Conservation (phyloP, 2,888 invertebrate genomes). For the Cecidostiba fungosa region DNA sequence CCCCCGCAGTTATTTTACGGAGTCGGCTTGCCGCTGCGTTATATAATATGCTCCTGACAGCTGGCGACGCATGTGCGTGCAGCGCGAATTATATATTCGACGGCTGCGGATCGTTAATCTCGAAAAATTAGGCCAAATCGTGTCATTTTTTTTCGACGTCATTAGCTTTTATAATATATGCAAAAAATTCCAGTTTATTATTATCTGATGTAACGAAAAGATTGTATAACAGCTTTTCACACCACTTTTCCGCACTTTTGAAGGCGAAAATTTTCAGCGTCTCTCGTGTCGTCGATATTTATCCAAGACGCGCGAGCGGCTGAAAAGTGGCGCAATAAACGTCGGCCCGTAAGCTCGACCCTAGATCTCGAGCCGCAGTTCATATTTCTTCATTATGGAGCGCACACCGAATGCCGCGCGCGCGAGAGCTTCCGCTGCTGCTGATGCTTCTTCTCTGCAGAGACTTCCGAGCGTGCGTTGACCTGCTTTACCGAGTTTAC, state of each 20-base stretch:
- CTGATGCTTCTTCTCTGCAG: not conserved
- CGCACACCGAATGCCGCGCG: not conserved
- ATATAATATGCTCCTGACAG: slow-evolving; percentile 32
- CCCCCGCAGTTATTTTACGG: slow-evolving; percentile 25
- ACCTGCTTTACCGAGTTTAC: slow-evolving; percentile 18
- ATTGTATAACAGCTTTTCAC: too few species aligned
- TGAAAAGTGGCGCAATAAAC: slow-evolving; percentile 71
- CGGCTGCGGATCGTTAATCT: not conserved
- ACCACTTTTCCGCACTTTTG: not conserved
- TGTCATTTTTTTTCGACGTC: too few species aligned
- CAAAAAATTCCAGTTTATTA: not conserved
- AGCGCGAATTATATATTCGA: slow-evolving; percentile 17
- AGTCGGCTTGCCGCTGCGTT: not conserved
- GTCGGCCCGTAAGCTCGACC: slow-evolving; percentile 63
- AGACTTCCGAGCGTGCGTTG: not conserved
- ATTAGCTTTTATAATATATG: too few species aligned
- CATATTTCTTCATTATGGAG: slow-evolving; percentile 56
- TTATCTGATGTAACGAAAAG: not conserved
- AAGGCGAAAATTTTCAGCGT: slow-evolving; percentile 64
- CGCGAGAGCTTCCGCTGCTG: not conserved
- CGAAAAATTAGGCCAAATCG: slow-evolving; percentile 44
- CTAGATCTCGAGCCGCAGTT: slow-evolving; percentile 24
- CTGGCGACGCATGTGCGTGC: not conserved
- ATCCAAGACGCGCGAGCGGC: slow-evolving; percentile 63
- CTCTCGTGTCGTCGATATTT: slow-evolving; percentile 68